A percentile compares a stretch with the other conserved stretches of the same genome.
Conservation (phyloP, 1,140 invertebrate genomes). For the Hormaphis cornu region DNA sequence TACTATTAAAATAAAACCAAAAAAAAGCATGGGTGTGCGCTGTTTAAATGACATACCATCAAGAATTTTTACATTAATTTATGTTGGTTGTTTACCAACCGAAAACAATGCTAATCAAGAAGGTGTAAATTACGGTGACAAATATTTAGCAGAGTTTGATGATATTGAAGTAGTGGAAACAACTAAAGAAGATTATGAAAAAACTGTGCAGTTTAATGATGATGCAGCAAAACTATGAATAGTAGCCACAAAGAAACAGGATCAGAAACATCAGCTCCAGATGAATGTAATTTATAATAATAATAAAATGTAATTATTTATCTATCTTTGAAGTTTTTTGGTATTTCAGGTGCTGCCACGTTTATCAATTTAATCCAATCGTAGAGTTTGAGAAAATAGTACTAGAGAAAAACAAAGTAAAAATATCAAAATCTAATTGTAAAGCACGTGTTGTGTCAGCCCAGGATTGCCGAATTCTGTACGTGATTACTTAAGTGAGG, state of each 20-base stretch:
- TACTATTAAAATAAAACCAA: slow-evolving; percentile 79
- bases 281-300: too few species aligned
- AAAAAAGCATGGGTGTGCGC: slow-evolving; percentile 87
- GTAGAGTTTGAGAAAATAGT: too few species aligned
- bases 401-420: neutral
- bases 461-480: neutral
- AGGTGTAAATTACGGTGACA: slow-evolving; percentile 80
- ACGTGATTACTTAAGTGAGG: neutral
- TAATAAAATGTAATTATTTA: too few species aligned
- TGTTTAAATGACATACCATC: slow-evolving; percentile 88
- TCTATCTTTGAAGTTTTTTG: too few species aligned
- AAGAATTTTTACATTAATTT: slow-evolving; percentile 89
- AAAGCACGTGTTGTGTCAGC: neutral
- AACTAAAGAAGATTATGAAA: slow-evolving; percentile 76
- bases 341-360: too few species aligned
- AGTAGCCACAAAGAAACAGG: neutral
- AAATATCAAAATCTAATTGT: neutral
- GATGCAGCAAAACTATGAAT: slow-evolving; percentile 33
- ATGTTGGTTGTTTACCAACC: slow-evolving; percentile 83
- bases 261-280: neutral
- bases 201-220: slow-evolving; percentile 46
- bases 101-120: slow-evolving; percentile 75
- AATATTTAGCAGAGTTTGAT: slow-evolving; percentile 92
- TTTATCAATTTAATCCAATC: too few species aligned
- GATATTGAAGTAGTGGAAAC: slow-evolving; percentile 88